phyloP scores from a whole-genome alignment of 2,888 invertebrate species.

The Scelioninae gen. 1 region DNA sequence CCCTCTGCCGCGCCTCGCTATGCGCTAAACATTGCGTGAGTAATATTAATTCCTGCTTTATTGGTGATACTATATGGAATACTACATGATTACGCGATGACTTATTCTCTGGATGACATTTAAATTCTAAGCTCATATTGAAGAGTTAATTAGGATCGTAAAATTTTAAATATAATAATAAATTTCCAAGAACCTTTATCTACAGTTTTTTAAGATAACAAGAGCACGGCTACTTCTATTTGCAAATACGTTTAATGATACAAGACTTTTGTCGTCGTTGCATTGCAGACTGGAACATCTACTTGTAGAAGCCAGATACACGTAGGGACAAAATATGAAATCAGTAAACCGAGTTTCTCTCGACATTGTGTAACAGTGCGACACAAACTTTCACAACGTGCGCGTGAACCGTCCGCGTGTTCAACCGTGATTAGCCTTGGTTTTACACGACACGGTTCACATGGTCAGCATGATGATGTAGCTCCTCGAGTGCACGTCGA shows the following conservation, averaged over 20 bases:
- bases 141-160: constrained; percentile 60
- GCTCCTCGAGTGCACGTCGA: constrained; percentile 75
- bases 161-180: constrained; percentile 51
- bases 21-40: constrained; percentile 70
- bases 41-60: constrained; percentile 71
- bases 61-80: constrained; percentile 54
- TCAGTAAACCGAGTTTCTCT: neutral
- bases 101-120: constrained; percentile 64
- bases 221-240: constrained; percentile 10
- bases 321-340: neutral
- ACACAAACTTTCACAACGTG: constrained; percentile 58
- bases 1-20: constrained; percentile 45
- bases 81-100: constrained; percentile 52
- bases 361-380: constrained; percentile 53
- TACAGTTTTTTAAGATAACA: constrained; percentile 23
- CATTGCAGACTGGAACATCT: neutral
- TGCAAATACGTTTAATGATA: constrained; percentile 20
- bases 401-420: constrained; percentile 73
- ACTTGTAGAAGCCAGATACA: too few species aligned
- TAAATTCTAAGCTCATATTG: constrained; percentile 52
- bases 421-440: constrained; percentile 68
- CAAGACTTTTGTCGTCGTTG: too few species aligned
- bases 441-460: constrained; percentile 70
- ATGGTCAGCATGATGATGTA: constrained; percentile 75
- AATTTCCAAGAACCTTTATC: constrained; percentile 24